These are phyloP conservation scores for Plectus sambesii DNA, from an alignment of 1,140 invertebrate species.

Conservation along the genomic window DNA sequence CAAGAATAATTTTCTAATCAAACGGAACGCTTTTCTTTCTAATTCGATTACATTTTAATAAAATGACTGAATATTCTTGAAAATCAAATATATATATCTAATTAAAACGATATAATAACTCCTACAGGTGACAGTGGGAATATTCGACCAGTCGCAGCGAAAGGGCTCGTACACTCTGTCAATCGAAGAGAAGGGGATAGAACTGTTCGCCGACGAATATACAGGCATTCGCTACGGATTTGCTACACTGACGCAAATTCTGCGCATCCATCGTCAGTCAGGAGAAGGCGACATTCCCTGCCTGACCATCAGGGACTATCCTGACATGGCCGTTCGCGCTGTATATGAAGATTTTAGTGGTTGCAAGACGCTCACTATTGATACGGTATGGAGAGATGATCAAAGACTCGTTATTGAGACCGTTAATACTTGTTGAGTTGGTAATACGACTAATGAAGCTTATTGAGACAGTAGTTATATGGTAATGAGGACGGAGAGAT, in stretches of 20 bases:
- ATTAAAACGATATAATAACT: no score
- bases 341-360: slow-evolving; percentile 29
- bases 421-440: no score
- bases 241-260: slow-evolving; percentile 28
- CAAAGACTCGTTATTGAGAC: no score
- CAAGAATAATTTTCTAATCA: no score
- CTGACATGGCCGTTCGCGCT: slow-evolving; percentile 22
- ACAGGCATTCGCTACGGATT: slow-evolving; percentile 26
- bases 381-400: slow-evolving; percentile 26
- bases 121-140: slow-evolving; percentile 20
- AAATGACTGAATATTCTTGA: no score
- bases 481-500: no score
- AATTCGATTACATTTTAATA: no score
- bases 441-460: no score
- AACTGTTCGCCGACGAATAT: slow-evolving; percentile 23
- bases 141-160: slow-evolving; percentile 21
- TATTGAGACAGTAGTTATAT: no score
- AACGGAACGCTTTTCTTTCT: no score
- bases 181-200: slow-evolving; percentile 19
- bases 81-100: no score
- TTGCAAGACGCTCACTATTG: slow-evolving; percentile 26
- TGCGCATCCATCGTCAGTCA: slow-evolving; percentile 23
- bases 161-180: slow-evolving; percentile 21
- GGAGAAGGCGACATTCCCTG: slow-evolving; percentile 12
- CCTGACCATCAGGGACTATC: slow-evolving; percentile 22